Percentiles rank a stretch among this genome's conserved stretches.
These are phyloP conservation scores for Radopholus similis DNA, from an alignment of 1,140 invertebrate genomes.

Conservation along the genomic window DNA sequence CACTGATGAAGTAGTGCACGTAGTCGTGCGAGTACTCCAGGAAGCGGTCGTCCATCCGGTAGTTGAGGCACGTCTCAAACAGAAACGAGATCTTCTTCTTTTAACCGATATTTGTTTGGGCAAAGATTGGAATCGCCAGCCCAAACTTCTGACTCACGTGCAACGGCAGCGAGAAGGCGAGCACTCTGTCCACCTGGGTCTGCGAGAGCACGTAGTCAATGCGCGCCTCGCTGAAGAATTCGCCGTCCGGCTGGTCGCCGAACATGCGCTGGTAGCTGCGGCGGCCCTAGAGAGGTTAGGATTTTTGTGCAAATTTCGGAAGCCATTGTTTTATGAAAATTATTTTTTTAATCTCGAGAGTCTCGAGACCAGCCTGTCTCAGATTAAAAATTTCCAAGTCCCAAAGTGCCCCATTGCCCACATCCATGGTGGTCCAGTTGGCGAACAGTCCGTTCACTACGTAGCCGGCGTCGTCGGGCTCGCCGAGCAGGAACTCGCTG, in stretches of 20 bases:
- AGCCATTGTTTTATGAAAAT: not conserved
- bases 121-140: no score
- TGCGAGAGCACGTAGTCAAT: conserved; percentile 50
- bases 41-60: conserved; percentile 45
- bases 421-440: conserved; percentile 49
- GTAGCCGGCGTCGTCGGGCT: conserved; percentile 37
- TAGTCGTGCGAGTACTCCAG: conserved; percentile 57
- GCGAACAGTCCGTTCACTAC: conserved; percentile 48
- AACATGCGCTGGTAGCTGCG: conserved; percentile 44
- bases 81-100: not conserved
- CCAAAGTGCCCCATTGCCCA: conserved; percentile 1
- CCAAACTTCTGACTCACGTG: conserved; percentile 27
- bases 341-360: no score
- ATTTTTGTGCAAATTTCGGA: not conserved
- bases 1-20: conserved; percentile 56
- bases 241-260: conserved; percentile 42
- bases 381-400: not conserved
- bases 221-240: conserved; percentile 48
- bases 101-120: not conserved
- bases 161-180: conserved; percentile 39
- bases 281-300: conserved; percentile 28
- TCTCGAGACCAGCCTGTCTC: not conserved
- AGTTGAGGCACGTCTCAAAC: conserved; percentile 42
- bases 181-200: conserved; percentile 32
- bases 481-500: conserved; percentile 54